Percentiles rank a stretch among this genome's conserved stretches.
Conservation (phyloP, 2,797 vertebrate species). For the Bradypodion pumilum region DNA sequence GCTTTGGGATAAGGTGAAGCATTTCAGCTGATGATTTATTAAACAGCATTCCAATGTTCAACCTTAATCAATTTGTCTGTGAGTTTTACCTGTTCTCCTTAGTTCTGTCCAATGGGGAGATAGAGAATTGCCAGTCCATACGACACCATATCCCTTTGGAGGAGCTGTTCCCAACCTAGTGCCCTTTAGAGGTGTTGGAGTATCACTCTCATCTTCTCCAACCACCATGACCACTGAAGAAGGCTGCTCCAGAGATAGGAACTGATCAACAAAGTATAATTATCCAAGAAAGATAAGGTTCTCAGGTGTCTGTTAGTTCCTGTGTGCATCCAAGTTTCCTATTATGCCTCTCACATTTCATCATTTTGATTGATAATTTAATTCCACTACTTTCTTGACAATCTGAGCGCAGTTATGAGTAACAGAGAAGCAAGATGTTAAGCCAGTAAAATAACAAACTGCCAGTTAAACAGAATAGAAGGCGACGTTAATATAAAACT, state of each 20-base stretch:
- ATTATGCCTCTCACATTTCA: conserved; percentile 54
- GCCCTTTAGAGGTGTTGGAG: not conserved
- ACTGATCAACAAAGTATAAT: not conserved
- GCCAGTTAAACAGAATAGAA: conserved; percentile 22
- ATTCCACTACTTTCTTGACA: conserved; percentile 53
- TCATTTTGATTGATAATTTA: conserved; percentile 61
- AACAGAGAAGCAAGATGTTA: conserved; percentile 31
- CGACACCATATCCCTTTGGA: not conserved
- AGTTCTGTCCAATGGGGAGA: not conserved
- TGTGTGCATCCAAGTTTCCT: conserved; percentile 44
- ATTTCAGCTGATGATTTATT: no score
- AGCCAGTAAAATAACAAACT: conserved; percentile 36
- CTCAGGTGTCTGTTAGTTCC: conserved; percentile 46
- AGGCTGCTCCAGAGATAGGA: not conserved
- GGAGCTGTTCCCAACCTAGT: not conserved
- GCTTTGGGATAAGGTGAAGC: no score
- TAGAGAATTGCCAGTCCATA: not conserved
- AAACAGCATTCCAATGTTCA: not conserved
- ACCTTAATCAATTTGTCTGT: not conserved
- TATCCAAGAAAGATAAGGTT: not conserved
- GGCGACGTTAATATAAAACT: conserved; percentile 29
- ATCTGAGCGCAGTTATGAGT: conserved; percentile 33
- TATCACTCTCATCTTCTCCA: not conserved
- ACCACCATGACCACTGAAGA: not conserved
- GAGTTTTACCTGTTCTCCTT: not conserved